These are phyloP conservation scores for Gallinago stenura DNA, from an alignment of 2,797 vertebrate species.

Conservation along the genomic window DNA sequence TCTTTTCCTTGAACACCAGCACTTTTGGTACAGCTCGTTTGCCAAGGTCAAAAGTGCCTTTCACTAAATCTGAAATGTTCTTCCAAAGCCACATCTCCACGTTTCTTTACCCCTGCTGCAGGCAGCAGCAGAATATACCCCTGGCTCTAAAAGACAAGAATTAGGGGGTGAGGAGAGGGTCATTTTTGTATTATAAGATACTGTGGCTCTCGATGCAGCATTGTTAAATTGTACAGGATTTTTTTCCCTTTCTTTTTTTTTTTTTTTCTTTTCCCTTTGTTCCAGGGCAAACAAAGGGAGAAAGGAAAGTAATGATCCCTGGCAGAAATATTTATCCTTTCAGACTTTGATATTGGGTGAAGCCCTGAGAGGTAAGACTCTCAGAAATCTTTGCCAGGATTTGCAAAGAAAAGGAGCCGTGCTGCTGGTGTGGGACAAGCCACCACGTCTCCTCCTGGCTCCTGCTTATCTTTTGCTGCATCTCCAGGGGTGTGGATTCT, in stretches of 20 bases:
- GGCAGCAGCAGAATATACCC: not conserved
- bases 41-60: not conserved
- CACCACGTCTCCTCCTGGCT: not conserved
- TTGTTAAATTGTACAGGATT: not conserved
- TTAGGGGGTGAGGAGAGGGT: not conserved
- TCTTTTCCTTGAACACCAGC: not conserved
- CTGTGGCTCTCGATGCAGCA: not conserved
- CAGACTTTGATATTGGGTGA: not conserved
- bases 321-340: not conserved
- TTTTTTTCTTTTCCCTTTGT: not conserved
- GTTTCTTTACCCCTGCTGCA: not conserved
- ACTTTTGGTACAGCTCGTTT: not conserved
- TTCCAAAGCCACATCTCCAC: not conserved
- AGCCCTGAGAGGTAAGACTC: not conserved
- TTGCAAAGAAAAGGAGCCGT: not conserved
- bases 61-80: not conserved
- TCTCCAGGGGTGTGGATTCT: not conserved
- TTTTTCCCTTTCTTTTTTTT: accelerated
- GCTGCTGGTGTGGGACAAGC: not conserved
- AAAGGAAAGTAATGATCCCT: not conserved
- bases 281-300: not conserved
- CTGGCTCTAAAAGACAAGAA: not conserved
- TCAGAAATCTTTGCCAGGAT: not conserved
- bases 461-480: not conserved
- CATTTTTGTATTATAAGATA: not conserved